phyloP scores from a whole-genome alignment of 2,113 vertebrate genomes.

The Cephalopterus ornatus region DNA sequence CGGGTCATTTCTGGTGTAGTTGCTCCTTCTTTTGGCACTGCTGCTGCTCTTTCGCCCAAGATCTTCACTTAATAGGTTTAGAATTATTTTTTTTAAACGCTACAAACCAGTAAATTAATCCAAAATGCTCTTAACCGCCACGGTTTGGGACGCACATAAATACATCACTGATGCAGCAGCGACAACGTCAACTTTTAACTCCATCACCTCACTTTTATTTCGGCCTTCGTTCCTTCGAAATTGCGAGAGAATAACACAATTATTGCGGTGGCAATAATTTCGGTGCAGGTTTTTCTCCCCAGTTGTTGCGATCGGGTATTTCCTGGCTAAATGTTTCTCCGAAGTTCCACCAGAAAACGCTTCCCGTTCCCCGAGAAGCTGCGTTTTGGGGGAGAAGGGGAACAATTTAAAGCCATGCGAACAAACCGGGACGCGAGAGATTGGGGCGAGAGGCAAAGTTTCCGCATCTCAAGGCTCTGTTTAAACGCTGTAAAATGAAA shows the following conservation, averaged over 20 bases:
- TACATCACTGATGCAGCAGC: fast-evolving
- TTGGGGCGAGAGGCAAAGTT: neutral
- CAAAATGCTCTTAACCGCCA: neutral
- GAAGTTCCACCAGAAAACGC: neutral
- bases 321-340: neutral
- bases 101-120: neutral
- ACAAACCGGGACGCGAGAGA: fast-evolving
- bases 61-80: neutral
- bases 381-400: fast-evolving
- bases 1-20: fast-evolving
- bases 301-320: fast-evolving
- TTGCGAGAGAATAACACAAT: too few species aligned
- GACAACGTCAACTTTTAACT: neutral
- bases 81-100: neutral
- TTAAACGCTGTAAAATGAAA: neutral
- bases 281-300: neutral
- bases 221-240: neutral
- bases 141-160: fast-evolving
- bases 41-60: neutral
- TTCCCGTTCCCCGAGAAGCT: fast-evolving
- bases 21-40: neutral
- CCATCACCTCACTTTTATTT: neutral
- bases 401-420: fast-evolving
- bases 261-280: neutral
- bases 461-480: neutral